Evolutionary conservation across 2,797 vertebrate species (phyloP), one percentile per base, ranked within the genome.

Genomic region (Momotus momota): DNA sequence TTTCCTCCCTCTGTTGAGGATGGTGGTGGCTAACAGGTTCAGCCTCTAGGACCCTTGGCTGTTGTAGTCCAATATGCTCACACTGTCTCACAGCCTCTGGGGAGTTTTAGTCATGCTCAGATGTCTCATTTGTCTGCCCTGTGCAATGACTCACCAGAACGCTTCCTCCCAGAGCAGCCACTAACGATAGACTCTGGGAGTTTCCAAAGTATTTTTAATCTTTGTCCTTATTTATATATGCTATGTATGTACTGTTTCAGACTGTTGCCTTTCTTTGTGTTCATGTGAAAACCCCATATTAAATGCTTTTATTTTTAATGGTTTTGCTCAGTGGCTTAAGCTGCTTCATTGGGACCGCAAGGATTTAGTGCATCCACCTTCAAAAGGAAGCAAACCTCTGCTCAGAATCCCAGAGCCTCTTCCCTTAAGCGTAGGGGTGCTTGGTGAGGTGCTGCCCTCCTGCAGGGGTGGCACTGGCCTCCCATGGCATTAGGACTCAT

Each of bases 231-330:
- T 97, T 97, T 97, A 96, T 97, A 82, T 93, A 90, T 9, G 90
- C 93, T 86, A 3, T 92, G 66, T 95, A 73, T 75, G 92, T 94
- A 41, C 88, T 88, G 83, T 86, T 92, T 73, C 95, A 90, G 83
- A 93, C 92, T 94, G 92, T 61, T 95, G 90, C 86, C 46, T 90
- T 81, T 86, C 57, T 65, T n/a, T 90, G 66, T 90, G 92, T 93
- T 96, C 88, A 86, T 92, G 92, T 95, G 93, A 93, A 94, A 94
- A 80, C 88, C 89, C 45, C 88, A 35, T 77, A 97, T 97, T 97
- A 96, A 97, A 97, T 93, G 95, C 94, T 97, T 96, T 96, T 96
- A 96, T 96, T 97, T 97, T 95, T 97, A 92, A 60, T 81, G 88
- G 22, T 17, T 95, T 94, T 84, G 58, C 65, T 85, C 45, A 66